Conservation (phyloP, 2,113 vertebrate genomes). For the Cottus gobio region DNA sequence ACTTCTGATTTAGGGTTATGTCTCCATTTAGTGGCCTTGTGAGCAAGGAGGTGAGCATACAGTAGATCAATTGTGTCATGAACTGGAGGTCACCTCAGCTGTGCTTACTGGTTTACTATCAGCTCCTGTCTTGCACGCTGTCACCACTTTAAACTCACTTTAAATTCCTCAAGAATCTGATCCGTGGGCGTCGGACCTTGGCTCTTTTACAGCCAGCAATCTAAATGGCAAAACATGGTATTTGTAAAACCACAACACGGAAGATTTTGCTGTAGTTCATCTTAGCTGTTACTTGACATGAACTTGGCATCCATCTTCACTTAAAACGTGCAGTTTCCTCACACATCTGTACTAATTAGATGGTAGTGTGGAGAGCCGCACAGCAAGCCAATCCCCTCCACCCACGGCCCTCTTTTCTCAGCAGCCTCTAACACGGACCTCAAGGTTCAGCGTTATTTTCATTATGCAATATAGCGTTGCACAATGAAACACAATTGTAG, state of each 20-base stretch:
- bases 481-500: background rate
- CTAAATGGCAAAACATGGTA: background rate
- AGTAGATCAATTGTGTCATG: constrained; percentile 59
- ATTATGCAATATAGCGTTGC: background rate
- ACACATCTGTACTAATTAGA: constrained; percentile 56
- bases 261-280: background rate
- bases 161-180: background rate
- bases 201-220: constrained; percentile 1
- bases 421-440: constrained; percentile 9
- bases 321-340: constrained; percentile 13
- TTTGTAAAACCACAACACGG: background rate
- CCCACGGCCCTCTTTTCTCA: background rate
- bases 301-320: constrained; percentile 36
- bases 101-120: constrained; percentile 46
- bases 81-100: constrained; percentile 44
- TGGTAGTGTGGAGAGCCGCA: constrained; percentile 26
- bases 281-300: background rate
- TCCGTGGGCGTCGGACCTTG: constrained; percentile 34
- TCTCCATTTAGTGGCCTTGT: constrained; percentile 51
- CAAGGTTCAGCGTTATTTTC: background rate
- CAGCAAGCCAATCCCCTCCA: background rate
- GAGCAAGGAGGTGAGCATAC: constrained; percentile 37
- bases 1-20: constrained; percentile 52
- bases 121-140: constrained; percentile 33
- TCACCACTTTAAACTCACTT: constrained; percentile 24